A percentile compares a stretch with the other conserved stretches of the same genome.
phyloP scores from a whole-genome alignment of 2,888 invertebrate genomes.

The Nymphalis urticae region DNA sequence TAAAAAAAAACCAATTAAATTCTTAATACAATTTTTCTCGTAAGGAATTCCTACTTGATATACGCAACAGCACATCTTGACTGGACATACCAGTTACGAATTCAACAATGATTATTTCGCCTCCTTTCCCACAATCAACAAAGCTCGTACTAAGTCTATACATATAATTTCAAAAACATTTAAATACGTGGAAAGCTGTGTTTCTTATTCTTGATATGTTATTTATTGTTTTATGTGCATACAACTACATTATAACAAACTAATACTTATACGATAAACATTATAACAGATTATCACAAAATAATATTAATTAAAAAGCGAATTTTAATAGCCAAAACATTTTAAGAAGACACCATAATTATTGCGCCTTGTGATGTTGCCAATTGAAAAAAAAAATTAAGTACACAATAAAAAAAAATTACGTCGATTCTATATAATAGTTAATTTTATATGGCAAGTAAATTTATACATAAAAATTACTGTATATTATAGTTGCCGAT shows the following conservation, averaged over 20 bases:
- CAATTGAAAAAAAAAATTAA: too few relatives aligned
- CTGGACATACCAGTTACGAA: too few relatives aligned
- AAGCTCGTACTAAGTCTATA: neutral
- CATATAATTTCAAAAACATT: constrained; percentile 3
- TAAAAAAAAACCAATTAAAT: neutral
- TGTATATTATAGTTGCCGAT: too few relatives aligned
- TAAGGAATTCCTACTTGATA: neutral
- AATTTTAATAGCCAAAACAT: neutral
- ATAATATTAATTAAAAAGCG: neutral
- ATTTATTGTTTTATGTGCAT: constrained; percentile 29
- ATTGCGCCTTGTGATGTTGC: too few relatives aligned
- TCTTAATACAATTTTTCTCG: neutral
- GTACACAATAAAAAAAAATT: too few relatives aligned
- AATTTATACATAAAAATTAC: too few relatives aligned
- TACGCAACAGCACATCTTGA: too few relatives aligned
- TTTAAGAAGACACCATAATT: neutral
- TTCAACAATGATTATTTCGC: neutral
- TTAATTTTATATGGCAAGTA: too few relatives aligned
- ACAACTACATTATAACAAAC: constrained; percentile 18
- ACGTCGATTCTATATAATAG: too few relatives aligned
- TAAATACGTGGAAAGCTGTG: constrained; percentile 18
- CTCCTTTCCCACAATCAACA: neutral
- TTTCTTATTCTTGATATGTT: constrained; percentile 24
- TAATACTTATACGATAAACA: neutral
- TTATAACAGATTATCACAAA: neutral